Evolutionary conservation across 2,797 vertebrate genomes (phyloP).

Genomic region (Spinus pinus): DNA sequence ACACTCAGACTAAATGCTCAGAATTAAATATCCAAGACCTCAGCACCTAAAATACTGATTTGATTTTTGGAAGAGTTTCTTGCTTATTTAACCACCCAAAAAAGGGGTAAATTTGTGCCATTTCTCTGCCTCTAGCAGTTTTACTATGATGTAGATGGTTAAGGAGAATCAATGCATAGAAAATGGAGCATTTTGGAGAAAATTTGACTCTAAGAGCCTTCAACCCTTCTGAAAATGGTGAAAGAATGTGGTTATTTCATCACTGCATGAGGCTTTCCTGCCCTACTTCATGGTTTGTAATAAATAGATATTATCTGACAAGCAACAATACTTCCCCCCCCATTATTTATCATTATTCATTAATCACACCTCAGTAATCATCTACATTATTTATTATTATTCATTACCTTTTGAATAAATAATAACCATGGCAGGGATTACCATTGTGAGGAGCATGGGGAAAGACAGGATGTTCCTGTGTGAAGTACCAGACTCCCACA

Average conservation of each 20-base stretch:
- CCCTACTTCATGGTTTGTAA: background rate
- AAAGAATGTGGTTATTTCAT: background rate
- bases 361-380: slow-evolving; percentile 17
- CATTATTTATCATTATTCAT: slow-evolving; percentile 20
- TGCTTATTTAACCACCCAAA: background rate
- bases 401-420: slow-evolving; percentile 18
- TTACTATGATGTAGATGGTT: background rate
- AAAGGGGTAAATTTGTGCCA: background rate
- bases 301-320: background rate
- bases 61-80: background rate
- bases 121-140: background rate
- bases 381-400: slow-evolving; percentile 3
- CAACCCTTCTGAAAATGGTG: background rate
- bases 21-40: background rate
- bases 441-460: background rate
- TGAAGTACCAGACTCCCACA: background rate
- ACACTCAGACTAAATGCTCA: background rate
- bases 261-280: background rate
- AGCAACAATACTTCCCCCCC: background rate
- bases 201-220: background rate
- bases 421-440: background rate
- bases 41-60: background rate
- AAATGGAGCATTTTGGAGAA: background rate
- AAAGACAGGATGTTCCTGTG: background rate
- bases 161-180: background rate